Evolutionary conservation across 2,888 invertebrate genomes (phyloP).

Genomic region (Amblyjoppa fuscipennis): DNA sequence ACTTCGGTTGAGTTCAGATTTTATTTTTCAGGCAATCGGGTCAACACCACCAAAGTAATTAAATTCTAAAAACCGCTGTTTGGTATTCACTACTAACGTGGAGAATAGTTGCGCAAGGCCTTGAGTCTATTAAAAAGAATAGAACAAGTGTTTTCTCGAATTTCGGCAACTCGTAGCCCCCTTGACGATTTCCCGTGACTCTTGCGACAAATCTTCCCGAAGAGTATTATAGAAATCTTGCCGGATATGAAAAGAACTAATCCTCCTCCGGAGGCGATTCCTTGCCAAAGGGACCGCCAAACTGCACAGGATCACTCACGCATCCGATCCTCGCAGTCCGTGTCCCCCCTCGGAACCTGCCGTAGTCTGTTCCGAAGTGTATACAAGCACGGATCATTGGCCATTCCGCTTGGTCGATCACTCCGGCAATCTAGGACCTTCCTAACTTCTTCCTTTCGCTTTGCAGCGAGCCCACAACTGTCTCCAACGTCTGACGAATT

Average conservation of each 20-base stretch:
- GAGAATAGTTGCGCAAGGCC: too few relatives aligned
- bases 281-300: slow-evolving; percentile 13
- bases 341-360: slow-evolving; percentile 31
- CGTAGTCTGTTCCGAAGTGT: slow-evolving; percentile 61
- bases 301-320: slow-evolving; percentile 34
- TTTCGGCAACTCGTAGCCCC: neutral
- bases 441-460: slow-evolving; percentile 57
- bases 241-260: slow-evolving; percentile 59
- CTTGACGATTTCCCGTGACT: neutral
- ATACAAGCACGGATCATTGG: slow-evolving; percentile 74
- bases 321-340: slow-evolving; percentile 32
- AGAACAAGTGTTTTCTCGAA: neutral
- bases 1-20: neutral
- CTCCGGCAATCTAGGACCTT: slow-evolving; percentile 62
- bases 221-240: slow-evolving; percentile 35
- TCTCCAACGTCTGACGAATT: slow-evolving; percentile 57
- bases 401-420: slow-evolving; percentile 74
- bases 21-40: neutral
- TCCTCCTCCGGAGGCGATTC: slow-evolving; percentile 46
- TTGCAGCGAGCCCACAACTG: slow-evolving; percentile 46
- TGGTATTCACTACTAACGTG: too few relatives aligned
- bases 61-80: neutral
- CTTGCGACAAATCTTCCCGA: neutral
- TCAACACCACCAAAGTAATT: neutral
- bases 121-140: neutral